Conservation (phyloP, 2,113 vertebrate genomes). For the Calyptomena viridis region DNA sequence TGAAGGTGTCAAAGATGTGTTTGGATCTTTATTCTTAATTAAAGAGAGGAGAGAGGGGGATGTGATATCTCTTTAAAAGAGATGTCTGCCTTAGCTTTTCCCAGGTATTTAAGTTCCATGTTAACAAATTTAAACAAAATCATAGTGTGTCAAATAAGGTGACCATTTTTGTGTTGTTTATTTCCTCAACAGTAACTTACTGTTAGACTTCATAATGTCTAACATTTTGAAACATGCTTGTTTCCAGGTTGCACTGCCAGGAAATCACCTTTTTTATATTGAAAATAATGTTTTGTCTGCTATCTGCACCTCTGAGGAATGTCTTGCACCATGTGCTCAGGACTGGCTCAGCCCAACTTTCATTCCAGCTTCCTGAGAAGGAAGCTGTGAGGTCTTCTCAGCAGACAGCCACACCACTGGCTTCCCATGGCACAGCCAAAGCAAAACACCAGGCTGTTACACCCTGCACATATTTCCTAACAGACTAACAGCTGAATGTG, state of each 20-base stretch:
- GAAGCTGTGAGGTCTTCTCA: neutral
- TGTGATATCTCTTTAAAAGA: neutral
- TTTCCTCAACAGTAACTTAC: neutral
- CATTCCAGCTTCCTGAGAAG: neutral
- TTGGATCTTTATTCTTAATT: slow-evolving; percentile 17
- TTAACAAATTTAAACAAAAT: neutral
- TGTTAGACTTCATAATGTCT: no score
- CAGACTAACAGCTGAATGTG: neutral
- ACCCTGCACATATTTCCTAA: neutral
- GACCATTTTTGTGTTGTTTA: neutral
- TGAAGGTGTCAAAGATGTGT: neutral
- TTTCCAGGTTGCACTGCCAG: neutral
- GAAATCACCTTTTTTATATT: neutral
- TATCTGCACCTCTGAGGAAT: neutral
- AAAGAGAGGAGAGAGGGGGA: neutral
- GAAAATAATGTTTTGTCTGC: neutral
- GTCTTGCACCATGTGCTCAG: neutral
- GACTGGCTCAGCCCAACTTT: neutral
- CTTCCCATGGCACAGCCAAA: neutral
- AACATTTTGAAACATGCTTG: neutral
- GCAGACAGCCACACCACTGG: neutral
- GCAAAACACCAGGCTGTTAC: neutral
- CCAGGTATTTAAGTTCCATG: neutral
- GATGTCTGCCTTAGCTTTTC: neutral
- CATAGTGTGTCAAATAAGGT: neutral